Evolutionary conservation across 1,140 invertebrate genomes (phyloP), one percentile per base, ranked within the genome.

Genomic region (Drosophila biarmipes): DNA sequence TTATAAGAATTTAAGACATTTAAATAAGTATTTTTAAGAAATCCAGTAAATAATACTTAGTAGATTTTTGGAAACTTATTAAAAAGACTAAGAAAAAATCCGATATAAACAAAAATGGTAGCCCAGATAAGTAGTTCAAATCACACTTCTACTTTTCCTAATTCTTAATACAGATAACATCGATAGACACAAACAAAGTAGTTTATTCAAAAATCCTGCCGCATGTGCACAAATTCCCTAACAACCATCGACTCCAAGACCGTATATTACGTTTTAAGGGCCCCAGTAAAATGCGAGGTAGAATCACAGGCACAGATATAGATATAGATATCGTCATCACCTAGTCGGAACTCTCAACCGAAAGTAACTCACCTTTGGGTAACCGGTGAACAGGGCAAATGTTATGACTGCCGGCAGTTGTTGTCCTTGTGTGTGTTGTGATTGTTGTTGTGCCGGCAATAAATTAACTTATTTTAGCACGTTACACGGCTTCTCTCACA

Each of bases 381-480:
- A 19, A 46, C 27, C 38, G 74, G 78, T 46, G 67, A 84, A 37
- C 48, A 61, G 37, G 54, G 46, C 62, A 62, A 71, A 78, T 75
- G 71, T 76, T 78, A 81, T 79, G 82, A 68, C 61, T 76, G 58
- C 69, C 68, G 57, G 71, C 35, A 51, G 24, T 56, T 53, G 49
- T 68, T 46, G 59, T 78, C 74, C 51, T 72, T 75, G 61, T 69
- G 46, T 45, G 67, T 8, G 67, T 19, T 77, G 56, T 78, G 74
- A 69, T 87, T 86, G 64, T 76, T 75, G 69, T 67, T 72, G 69
- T 87, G 74, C 63, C 57, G 51, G 82, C 64, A 66, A 82, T 86
- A 86, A 87, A 86, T 86, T 86, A 87, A 68, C 71, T 72, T 87
- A 82, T 87, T 69, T 87, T 86, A 87, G 78, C 82, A 87, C 82